Conservation (phyloP, 2,113 vertebrate species). For the Papio anubis region DNA sequence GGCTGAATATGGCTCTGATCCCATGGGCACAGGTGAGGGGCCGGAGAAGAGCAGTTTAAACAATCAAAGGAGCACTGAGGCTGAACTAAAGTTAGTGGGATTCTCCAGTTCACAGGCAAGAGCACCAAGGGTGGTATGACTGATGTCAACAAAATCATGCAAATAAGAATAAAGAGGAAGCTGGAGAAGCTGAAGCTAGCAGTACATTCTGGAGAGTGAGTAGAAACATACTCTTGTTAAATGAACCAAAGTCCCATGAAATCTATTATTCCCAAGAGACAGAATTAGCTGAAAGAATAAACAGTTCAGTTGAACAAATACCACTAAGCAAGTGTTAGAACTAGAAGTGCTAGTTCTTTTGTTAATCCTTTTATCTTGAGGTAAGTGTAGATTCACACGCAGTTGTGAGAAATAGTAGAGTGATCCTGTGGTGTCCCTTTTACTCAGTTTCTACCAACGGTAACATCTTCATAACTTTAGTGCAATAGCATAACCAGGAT, state of each 20-base stretch:
- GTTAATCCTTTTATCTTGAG: slow-evolving; percentile 43
- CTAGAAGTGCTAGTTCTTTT: background rate
- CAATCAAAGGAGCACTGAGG: background rate
- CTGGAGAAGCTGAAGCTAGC: background rate
- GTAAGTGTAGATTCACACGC: background rate
- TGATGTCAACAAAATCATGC: background rate
- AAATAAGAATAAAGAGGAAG: background rate
- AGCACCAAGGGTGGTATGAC: background rate
- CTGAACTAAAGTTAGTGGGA: background rate
- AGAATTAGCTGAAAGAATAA: background rate
- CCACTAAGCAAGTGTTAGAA: background rate
- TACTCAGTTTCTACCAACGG: background rate
- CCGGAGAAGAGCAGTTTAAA: background rate
- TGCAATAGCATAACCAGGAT: background rate
- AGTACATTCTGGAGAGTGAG: background rate
- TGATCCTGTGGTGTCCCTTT: background rate
- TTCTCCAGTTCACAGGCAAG: background rate
- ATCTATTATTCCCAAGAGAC: background rate
- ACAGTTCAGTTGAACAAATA: slow-evolving; percentile 44
- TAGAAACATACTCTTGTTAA: background rate
- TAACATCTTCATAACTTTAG: background rate
- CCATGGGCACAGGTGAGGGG: accelerated
- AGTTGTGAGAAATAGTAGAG: background rate
- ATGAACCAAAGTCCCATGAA: slow-evolving; percentile 44
- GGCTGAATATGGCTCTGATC: background rate